phyloP scores from a whole-genome alignment of 2,888 invertebrate genomes.

The Arge pagana region DNA sequence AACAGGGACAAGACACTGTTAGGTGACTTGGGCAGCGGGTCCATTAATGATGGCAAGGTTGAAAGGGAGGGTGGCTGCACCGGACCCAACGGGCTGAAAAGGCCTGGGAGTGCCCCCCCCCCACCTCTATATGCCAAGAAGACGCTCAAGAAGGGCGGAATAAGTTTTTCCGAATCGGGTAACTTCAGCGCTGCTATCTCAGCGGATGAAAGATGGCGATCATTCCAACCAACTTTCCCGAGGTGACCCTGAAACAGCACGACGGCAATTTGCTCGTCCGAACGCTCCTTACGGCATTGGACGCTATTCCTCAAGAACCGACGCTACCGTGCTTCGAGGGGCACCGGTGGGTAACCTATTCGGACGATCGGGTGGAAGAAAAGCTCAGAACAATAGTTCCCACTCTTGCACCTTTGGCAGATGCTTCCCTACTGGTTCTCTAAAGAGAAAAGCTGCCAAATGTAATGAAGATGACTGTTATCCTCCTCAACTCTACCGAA shows the following conservation, averaged over 20 bases:
- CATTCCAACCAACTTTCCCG: slow-evolving; percentile 4
- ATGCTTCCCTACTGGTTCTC: neutral
- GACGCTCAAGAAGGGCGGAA: neutral
- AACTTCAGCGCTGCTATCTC: neutral
- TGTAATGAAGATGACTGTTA: neutral
- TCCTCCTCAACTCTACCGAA: neutral
- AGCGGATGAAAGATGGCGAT: neutral
- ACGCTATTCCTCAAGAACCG: neutral
- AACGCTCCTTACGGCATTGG: slow-evolving; percentile 11
- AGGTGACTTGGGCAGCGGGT: too few relatives aligned
- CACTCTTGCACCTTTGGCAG: neutral
- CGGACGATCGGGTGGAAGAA: neutral
- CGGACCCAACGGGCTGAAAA: too few relatives aligned
- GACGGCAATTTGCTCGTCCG: slow-evolving; percentile 4
- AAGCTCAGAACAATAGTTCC: neutral
- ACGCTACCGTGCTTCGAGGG: slow-evolving; percentile 20
- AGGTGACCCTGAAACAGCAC: neutral
- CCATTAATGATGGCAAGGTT: too few relatives aligned
- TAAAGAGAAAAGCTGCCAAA: neutral
- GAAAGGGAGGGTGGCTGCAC: too few relatives aligned
- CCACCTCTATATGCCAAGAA: slow-evolving; percentile 6
- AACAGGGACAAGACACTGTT: too few relatives aligned
- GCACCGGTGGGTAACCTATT: slow-evolving; percentile 14
- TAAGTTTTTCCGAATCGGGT: neutral
- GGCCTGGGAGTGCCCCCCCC: too few relatives aligned